These are phyloP conservation scores for Caenorhabditis briggsae DNA, from an alignment of 1,140 invertebrate genomes.

Conservation along the genomic window DNA sequence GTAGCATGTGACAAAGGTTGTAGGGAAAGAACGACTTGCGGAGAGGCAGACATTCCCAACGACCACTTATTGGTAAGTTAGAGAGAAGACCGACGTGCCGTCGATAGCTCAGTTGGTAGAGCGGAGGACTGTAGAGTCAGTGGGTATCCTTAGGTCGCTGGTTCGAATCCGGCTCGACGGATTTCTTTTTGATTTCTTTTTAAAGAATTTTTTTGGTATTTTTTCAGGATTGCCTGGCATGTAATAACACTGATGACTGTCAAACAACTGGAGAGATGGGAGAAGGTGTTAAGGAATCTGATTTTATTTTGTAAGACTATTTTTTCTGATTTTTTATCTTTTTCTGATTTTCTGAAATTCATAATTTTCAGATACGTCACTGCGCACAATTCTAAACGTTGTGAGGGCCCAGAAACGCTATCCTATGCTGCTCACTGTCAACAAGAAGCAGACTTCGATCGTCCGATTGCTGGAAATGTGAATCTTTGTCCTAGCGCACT, in stretches of 20 bases:
- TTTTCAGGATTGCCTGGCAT: constrained; percentile 59
- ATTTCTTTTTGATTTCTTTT: constrained; percentile 65
- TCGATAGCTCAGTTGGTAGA: constrained; percentile 71
- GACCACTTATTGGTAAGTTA: constrained; percentile 73
- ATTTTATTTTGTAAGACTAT: constrained; percentile 91
- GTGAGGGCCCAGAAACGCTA: constrained; percentile 87
- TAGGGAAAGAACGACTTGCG: constrained; percentile 71
- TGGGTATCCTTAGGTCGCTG: constrained; percentile 37
- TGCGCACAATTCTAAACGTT: constrained; percentile 87
- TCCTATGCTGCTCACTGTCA: constrained; percentile 99
- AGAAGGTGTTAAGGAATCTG: constrained; percentile 86
- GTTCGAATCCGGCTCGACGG: constrained; percentile 38
- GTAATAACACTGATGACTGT: constrained; percentile 69
- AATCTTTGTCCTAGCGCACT: constrained; percentile 97
- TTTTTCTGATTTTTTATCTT: not conserved
- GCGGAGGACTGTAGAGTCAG: constrained; percentile 69
- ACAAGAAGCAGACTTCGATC: constrained; percentile 85
- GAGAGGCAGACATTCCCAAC: constrained; percentile 72
- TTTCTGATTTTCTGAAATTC: not conserved
- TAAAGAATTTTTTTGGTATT: constrained; percentile 62
- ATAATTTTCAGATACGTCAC: constrained; percentile 76
- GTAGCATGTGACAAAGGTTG: constrained; percentile 69
- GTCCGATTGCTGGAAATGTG: constrained; percentile 96
- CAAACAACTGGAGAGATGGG: constrained; percentile 63
- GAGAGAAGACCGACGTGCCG: not conserved